Evolutionary conservation across 2,888 invertebrate genomes (phyloP).

Genomic region (Zootermopsis nevadensis): DNA sequence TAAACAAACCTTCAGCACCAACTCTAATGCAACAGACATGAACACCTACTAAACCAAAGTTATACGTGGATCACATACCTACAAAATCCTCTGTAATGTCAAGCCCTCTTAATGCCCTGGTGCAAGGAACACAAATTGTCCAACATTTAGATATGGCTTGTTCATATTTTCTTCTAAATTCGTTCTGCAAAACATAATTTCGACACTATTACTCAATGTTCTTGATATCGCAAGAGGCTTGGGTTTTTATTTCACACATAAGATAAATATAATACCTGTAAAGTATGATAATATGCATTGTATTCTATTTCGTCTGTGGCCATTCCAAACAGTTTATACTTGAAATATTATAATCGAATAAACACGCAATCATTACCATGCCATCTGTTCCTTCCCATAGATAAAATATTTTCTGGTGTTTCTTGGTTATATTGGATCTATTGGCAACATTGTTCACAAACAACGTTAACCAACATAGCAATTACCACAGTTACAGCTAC

Average conservation of each 20-base stretch:
- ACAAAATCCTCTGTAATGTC: conserved; percentile 48
- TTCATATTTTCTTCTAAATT: conserved; percentile 49
- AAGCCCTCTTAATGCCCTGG: conserved; percentile 47
- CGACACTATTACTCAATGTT: too few species aligned
- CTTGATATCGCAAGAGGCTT: too few species aligned
- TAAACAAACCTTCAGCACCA: too few species aligned
- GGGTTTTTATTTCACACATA: background rate
- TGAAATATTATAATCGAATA: background rate
- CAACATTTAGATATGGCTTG: conserved; percentile 47
- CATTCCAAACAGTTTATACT: background rate
- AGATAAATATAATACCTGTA: conserved; percentile 42
- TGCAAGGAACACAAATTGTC: conserved; percentile 49
- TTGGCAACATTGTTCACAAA: too few species aligned
- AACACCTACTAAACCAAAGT: too few species aligned
- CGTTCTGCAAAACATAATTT: conserved; percentile 41
- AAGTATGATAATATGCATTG: conserved; percentile 48
- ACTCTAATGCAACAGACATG: too few species aligned
- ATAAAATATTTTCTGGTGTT: background rate
- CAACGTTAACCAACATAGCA: background rate
- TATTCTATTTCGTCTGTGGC: conserved; percentile 49
- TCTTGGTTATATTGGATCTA: too few species aligned
- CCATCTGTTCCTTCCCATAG: background rate
- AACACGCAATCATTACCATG: background rate
- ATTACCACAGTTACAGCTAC: background rate
- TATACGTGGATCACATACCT: conserved; percentile 38